Base-by-base conservation (phyloP, 2,888 invertebrate genomes). In the Branchinecta sandiegonensis region DNA sequence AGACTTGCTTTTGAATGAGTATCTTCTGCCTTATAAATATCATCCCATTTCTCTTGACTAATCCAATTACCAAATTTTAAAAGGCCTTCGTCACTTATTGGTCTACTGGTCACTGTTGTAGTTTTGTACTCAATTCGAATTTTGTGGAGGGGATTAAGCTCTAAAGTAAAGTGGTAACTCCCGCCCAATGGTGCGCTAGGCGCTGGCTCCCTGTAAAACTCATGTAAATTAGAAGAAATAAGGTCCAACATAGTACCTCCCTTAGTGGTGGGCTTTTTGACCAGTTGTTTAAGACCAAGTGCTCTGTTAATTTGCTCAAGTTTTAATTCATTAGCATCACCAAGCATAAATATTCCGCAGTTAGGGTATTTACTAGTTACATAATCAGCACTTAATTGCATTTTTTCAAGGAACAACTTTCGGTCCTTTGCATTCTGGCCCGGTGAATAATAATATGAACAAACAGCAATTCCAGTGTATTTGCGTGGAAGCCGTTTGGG, bases 301-400 rank as follows among this genome's bases (percentile, higher is more conserved):
- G 13, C 50, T 50, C 50, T 50, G 3, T 50, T 50, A 14, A 50
- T 50, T 50, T 50, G 50, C 50, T 50, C 50, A 50, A 50, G 50
- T 50, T 50, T 50, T 14, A 50, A 13, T 50, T 50, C 50, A 50
- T 50, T 50, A 14, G 13, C 13, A 50, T 50, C 50, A 13, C 14
- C 50, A 50, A 50, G 50, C 50, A 50, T 50, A 50, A 50, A 50
- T 50, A 50, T 50, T 50, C 50, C 14, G 50, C 50, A 50, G n/a
- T 50, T 50, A 50, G 50, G 50, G 50, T 50, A 14, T 14, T 50
- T 50, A 50, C 50, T 50, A 50, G n/a, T 50, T 50, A 3, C 50
- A 13, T 50, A 14, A 50, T 50, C 50, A 50, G 50, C 3, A 50
- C 50, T 50, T 50, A 50, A 50, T 50, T 50, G 50, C 50, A 50